phyloP scores from a whole-genome alignment of 2,797 vertebrate genomes.

The Podargus strigoides region DNA sequence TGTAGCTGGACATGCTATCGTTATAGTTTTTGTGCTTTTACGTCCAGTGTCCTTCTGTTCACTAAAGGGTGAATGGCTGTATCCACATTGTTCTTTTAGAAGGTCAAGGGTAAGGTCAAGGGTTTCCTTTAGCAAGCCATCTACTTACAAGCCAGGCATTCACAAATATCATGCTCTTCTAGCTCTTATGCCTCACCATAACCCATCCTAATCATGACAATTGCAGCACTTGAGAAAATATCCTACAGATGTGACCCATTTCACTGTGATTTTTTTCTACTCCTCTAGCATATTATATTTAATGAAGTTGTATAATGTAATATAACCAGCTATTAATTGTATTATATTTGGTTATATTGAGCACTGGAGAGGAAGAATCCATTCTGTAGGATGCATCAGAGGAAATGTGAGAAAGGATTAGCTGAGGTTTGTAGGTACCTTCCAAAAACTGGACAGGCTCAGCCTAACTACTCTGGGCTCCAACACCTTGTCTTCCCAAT shows the following conservation, averaged over 20 bases:
- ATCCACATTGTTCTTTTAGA: not conserved
- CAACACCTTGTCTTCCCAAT: not conserved
- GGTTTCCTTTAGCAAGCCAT: not conserved
- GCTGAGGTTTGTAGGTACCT: not conserved
- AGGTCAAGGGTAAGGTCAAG: not conserved
- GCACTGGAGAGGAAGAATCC: not conserved
- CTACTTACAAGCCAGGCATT: not conserved
- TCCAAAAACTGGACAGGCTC: not conserved
- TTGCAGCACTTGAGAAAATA: slow-evolving; percentile 10
- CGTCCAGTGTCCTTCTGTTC: not conserved
- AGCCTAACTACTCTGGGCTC: not conserved
- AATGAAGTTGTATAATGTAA: not conserved
- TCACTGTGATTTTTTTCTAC: not conserved
- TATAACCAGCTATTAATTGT: not conserved
- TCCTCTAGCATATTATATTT: not conserved
- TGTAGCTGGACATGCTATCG: not conserved
- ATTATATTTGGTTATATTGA: not conserved
- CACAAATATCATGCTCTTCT: not conserved
- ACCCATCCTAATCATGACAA: not conserved
- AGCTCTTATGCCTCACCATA: not conserved
- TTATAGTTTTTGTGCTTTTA: not conserved
- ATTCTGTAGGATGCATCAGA: not conserved
- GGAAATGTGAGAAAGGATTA: not conserved
- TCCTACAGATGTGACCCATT: not conserved
- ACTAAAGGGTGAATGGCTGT: not conserved